Evolutionary conservation across 2,113 vertebrate genomes (phyloP), one percentile per base, ranked within the genome.

Genomic region (Amphiprion percula): DNA sequence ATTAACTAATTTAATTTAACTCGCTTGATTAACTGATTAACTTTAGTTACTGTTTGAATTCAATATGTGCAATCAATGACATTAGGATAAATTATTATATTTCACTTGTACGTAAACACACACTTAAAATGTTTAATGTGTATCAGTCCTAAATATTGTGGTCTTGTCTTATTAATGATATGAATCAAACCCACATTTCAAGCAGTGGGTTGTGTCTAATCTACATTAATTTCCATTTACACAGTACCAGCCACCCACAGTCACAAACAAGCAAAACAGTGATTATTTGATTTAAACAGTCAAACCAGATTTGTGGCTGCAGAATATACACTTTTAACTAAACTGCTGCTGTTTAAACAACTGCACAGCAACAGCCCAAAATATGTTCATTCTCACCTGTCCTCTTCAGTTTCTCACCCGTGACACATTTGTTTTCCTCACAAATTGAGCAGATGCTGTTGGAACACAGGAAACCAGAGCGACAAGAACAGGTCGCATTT

Each of bases 381-480:
- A 17, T 10, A 19, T n/a, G 8, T 62, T 23, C 46, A 58, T 9
- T 75, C 84, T 89, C 69, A 92, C 93, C 87, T 74, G 33, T 80
- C 4, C 0, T 78, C 2, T 52, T 66, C 1, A 3, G 49, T 61
- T 28, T 73, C 37, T 92, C 80, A 2, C 82, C 83, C 0, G 0
- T 41, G 10, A 33, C 37, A 3, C 85, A 80, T 19, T 61, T 85
- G 55, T 81, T 26, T 60, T 80, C 21, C 67, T 44, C 65, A 63
- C 91, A 94, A 4, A 10, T 9, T 17, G 82, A 80, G 30, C 92
- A 94, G 7, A n/a, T 0, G 19, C 39, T 66, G 63, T 86, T 37
- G 28, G 79, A 87, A 17, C 92, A 94, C 83, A 92, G 75, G 90
- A 92, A 91, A 72, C 88, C 92, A 14, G 50, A 1, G 0, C 0